Conservation (phyloP, 2,113 vertebrate species). For the Myrmecophaga tridactyla region DNA sequence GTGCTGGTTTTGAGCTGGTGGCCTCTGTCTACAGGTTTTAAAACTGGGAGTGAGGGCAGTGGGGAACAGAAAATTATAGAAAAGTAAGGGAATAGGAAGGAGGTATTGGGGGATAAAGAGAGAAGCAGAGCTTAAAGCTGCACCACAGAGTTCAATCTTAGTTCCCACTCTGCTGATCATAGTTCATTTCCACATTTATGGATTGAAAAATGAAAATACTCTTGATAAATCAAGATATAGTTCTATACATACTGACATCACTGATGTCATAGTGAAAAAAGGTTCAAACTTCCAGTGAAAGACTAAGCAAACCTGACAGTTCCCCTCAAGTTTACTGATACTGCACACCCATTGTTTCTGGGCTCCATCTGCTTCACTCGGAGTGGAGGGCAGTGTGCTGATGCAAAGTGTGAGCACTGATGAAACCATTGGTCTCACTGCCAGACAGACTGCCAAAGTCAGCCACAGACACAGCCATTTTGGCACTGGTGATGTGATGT, state of each 20-base stretch:
- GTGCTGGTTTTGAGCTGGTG: conserved; percentile 88
- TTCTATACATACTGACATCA: conserved; percentile 99
- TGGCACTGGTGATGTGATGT: conserved; percentile 95
- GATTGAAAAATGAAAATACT: conserved; percentile 96
- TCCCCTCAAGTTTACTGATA: conserved; percentile 83
- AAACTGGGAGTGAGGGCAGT: conserved; percentile 81
- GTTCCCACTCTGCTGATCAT: conserved; percentile 87
- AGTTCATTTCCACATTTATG: conserved; percentile 91
- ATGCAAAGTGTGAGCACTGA: conserved; percentile 91
- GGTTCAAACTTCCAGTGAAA: conserved; percentile 97
- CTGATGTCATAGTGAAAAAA: conserved; percentile 99
- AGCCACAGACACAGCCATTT: conserved; percentile 98
- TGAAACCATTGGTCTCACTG: conserved; percentile 93
- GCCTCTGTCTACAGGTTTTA: conserved; percentile 84
- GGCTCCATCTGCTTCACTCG: conserved; percentile 85
- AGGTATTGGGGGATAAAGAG: conserved; percentile 69
- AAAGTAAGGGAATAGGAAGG: conserved; percentile 72
- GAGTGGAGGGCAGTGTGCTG: conserved; percentile 96
- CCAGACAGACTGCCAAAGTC: conserved; percentile 95
- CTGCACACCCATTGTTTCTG: conserved; percentile 75
- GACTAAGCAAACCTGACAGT: conserved; percentile 90
- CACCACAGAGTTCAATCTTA: conserved; percentile 89
- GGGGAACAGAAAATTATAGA: conserved; percentile 70
- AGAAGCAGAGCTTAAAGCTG: conserved; percentile 91
- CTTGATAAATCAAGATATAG: conserved; percentile 99